phyloP scores from a whole-genome alignment of 2,797 vertebrate species.

The Sitta carolinensis region DNA sequence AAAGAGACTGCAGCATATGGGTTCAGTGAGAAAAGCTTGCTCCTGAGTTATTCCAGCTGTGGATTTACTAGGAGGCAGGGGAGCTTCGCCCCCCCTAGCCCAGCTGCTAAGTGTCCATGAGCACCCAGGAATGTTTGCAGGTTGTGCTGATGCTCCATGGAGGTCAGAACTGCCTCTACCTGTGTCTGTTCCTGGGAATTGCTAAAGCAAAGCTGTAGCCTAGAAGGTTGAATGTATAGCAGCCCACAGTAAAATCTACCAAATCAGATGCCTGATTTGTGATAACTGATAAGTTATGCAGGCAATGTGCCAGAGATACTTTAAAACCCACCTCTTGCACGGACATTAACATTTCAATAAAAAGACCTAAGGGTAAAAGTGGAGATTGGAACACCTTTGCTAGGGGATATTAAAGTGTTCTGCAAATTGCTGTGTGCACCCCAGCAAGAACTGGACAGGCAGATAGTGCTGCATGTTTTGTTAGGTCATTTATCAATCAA shows the following conservation, averaged over 20 bases:
- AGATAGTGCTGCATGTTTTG: neutral
- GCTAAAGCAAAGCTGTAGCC: neutral
- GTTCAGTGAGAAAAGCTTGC: neutral
- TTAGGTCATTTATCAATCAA: constrained; percentile 21
- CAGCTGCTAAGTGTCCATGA: neutral
- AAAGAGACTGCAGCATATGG: neutral
- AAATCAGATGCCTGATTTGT: neutral
- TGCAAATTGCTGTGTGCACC: neutral
- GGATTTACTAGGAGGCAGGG: neutral
- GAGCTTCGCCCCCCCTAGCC: neutral
- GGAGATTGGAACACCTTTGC: neutral
- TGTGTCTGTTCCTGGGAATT: neutral
- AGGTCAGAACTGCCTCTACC: neutral
- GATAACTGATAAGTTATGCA: neutral
- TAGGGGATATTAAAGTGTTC: neutral
- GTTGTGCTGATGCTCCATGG: neutral
- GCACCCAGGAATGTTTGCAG: neutral
- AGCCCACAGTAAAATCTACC: neutral
- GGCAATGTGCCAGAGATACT: neutral
- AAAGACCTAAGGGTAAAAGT: neutral
- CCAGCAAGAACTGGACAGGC: neutral
- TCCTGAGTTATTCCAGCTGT: neutral
- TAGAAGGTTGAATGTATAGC: neutral
- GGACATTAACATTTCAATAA: neutral
- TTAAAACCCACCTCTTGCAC: neutral